Evolutionary conservation across 2,888 invertebrate species (phyloP).

Genomic region (Pteria penguin): DNA sequence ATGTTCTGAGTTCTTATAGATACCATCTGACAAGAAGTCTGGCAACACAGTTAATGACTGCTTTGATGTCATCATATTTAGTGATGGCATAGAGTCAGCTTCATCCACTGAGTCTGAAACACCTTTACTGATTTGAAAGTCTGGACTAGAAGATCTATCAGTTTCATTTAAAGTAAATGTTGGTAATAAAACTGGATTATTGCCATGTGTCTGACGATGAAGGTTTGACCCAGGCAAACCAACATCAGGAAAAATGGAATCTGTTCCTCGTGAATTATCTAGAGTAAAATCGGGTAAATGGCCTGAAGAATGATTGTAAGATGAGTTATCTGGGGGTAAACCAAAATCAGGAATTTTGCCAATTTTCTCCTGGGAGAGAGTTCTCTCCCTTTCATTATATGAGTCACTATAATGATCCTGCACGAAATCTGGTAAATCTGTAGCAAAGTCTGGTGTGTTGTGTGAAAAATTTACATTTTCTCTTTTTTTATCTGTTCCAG

Average conservation of each 20-base stretch:
- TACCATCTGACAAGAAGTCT: slow-evolving; percentile 74
- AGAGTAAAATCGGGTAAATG: not conserved
- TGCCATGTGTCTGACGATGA: not conserved
- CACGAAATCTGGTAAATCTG: slow-evolving; percentile 78
- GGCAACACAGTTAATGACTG: too few species aligned
- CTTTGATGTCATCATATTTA: not conserved
- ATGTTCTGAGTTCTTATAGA: slow-evolving; percentile 30
- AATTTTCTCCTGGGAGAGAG: not conserved
- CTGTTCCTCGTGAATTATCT: not conserved
- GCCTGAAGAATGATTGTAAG: not conserved
- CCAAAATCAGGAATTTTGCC: not conserved
- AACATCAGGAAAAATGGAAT: not conserved
- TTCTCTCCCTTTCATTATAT: not conserved
- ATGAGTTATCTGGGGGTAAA: not conserved
- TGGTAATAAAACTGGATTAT: slow-evolving; percentile 58
- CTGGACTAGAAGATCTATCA: not conserved
- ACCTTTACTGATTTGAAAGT: not conserved
- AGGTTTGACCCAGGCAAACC: not conserved
- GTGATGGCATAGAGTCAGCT: not conserved
- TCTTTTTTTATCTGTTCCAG: slow-evolving; percentile 35
- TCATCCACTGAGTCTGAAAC: not conserved
- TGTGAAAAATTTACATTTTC: slow-evolving; percentile 2
- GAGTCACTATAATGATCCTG: slow-evolving; percentile 72
- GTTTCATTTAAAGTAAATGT: slow-evolving; percentile 65
- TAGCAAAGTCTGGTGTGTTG: slow-evolving; percentile 67